Percentiles rank a stretch among this genome's conserved stretches.
Conservation (phyloP, 2,113 vertebrate species). For the Fregata magnificens region DNA sequence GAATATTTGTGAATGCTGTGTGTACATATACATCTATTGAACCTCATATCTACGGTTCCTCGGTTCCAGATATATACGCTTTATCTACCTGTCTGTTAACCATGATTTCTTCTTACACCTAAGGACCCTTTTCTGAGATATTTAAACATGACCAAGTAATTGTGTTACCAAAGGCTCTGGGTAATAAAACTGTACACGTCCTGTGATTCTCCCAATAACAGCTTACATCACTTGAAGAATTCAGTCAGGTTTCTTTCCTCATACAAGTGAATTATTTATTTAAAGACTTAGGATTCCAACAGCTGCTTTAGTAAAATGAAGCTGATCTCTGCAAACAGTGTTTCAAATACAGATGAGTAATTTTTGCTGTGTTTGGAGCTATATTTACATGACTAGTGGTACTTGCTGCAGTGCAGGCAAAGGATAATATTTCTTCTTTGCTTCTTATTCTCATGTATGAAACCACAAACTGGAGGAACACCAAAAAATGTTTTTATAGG, state of each 20-base stretch:
- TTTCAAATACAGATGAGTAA: neutral
- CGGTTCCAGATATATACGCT: neutral
- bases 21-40: neutral
- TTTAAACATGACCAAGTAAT: neutral
- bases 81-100: neutral
- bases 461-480: constrained; percentile 48
- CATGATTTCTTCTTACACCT: neutral
- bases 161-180: neutral
- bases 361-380: neutral
- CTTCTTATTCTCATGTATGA: constrained; percentile 27
- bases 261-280: neutral
- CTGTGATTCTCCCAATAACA: neutral
- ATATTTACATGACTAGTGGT: neutral
- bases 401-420: neutral
- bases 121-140: neutral
- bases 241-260: neutral
- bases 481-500: constrained; percentile 15
- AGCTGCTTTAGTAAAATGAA: neutral
- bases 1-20: neutral
- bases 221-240: neutral
- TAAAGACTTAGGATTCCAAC: neutral
- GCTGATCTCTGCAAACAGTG: neutral
- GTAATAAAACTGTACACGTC: neutral
- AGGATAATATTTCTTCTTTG: constrained; percentile 24
- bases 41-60: neutral